A percentile compares a stretch with the other conserved stretches of the same genome.
phyloP scores from a whole-genome alignment of 1,140 invertebrate species.

The Cotesia glomerata region DNA sequence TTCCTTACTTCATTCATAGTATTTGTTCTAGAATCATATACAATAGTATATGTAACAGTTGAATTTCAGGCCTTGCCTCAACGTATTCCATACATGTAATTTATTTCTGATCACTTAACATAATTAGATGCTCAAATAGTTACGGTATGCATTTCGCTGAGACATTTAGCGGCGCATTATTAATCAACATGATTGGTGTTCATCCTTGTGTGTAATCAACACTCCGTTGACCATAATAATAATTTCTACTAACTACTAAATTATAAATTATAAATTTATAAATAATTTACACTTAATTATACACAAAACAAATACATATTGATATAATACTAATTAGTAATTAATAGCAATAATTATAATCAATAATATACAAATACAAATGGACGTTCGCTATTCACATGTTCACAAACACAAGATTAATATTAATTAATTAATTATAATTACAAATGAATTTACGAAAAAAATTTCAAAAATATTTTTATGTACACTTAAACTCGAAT shows the following conservation, averaged over 20 bases:
- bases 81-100: constrained; percentile 40
- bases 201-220: constrained; percentile 60
- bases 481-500: too few species aligned
- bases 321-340: not conserved
- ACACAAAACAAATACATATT: constrained; percentile 12
- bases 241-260: constrained; percentile 59
- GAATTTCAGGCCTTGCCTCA: constrained; percentile 53
- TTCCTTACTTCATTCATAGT: not conserved
- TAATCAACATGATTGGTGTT: constrained; percentile 65
- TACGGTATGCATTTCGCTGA: constrained; percentile 31
- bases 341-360: too few species aligned
- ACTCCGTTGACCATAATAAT: constrained; percentile 58
- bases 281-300: constrained; percentile 32
- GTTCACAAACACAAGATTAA: too few species aligned
- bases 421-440: not conserved
- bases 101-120: not conserved
- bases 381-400: too few species aligned
- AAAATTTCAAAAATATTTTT: too few species aligned
- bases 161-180: constrained; percentile 50
- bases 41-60: constrained; percentile 63
- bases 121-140: constrained; percentile 6
- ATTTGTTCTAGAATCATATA: constrained; percentile 56
- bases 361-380: too few species aligned
- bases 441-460: not conserved
- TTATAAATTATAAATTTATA: constrained; percentile 48